Conservation (phyloP, 2,113 vertebrate species). For the Porphyrio hochstetteri region DNA sequence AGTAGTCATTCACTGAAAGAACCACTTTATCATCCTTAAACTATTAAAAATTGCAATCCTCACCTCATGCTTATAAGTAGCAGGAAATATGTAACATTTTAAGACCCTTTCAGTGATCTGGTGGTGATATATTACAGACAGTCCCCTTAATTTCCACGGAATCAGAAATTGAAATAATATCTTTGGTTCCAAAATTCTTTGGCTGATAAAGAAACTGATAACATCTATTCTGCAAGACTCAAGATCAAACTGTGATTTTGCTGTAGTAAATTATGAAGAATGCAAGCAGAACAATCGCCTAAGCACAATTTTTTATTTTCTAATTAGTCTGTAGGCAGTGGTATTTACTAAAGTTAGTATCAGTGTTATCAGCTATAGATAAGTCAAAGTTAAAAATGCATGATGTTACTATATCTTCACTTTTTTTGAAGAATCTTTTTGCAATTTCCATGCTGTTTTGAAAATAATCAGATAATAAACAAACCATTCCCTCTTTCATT, state of each 20-base stretch:
- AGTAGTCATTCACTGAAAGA: neutral
- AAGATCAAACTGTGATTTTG: slow-evolving; percentile 16
- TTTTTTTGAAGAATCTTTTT: neutral
- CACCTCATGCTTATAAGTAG: neutral
- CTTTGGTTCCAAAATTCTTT: neutral
- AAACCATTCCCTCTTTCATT: neutral
- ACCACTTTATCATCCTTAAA: slow-evolving; percentile 6
- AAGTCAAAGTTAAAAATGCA: neutral
- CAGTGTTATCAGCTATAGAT: neutral
- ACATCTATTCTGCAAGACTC: neutral
- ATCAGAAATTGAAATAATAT: neutral
- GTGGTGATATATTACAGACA: neutral
- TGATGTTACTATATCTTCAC: neutral
- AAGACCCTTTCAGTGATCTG: neutral
- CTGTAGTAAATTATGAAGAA: neutral
- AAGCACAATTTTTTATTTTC: slow-evolving; percentile 6
- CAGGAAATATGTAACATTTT: neutral
- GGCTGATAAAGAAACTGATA: neutral
- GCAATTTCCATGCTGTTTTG: neutral
- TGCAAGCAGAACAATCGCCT: neutral
- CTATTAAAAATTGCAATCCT: neutral
- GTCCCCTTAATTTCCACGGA: neutral
- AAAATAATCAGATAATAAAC: neutral
- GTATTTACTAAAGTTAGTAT: neutral
- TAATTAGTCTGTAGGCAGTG: neutral